Evolutionary conservation across 2,888 invertebrate species (phyloP).

Genomic region (Euzophera pinguis): DNA sequence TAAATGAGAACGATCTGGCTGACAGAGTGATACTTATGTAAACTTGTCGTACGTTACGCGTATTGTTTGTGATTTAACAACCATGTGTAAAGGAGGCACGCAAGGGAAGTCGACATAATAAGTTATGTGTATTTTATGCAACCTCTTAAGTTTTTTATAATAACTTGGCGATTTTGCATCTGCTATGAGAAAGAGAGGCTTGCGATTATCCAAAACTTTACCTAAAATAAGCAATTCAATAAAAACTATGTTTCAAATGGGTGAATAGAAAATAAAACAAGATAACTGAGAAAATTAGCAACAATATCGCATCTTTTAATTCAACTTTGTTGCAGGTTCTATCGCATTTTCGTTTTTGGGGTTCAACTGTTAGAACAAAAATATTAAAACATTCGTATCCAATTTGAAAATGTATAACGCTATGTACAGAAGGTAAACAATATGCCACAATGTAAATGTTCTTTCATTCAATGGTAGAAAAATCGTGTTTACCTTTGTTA

Average conservation of each 20-base stretch:
- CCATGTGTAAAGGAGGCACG: neutral
- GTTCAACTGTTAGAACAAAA: too few relatives aligned
- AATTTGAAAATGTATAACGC: neutral
- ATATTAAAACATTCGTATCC: conserved; percentile 9
- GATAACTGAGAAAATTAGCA: too few relatives aligned
- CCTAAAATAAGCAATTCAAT: too few relatives aligned
- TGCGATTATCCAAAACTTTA: too few relatives aligned
- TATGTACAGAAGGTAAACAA: conserved; percentile 22
- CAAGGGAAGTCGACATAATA: neutral
- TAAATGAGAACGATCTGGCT: conserved; percentile 37
- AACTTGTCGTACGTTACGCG: conserved; percentile 18
- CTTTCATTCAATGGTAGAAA: conserved; percentile 23
- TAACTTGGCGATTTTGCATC: too few relatives aligned
- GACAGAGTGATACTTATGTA: conserved; percentile 27
- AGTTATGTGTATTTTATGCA: neutral
- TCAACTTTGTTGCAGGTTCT: too few relatives aligned
- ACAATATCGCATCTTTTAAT: too few relatives aligned
- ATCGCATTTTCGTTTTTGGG: too few relatives aligned
- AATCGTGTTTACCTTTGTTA: conserved; percentile 10
- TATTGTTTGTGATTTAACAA: conserved; percentile 17
- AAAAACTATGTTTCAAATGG: too few relatives aligned
- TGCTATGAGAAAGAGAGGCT: too few relatives aligned
- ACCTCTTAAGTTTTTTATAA: neutral
- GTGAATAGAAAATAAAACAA: too few relatives aligned
- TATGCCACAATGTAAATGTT: conserved; percentile 28